Percentiles rank a stretch among this genome's conserved stretches.
Conservation (phyloP, 2,113 vertebrate species). For the Aythya baeri region DNA sequence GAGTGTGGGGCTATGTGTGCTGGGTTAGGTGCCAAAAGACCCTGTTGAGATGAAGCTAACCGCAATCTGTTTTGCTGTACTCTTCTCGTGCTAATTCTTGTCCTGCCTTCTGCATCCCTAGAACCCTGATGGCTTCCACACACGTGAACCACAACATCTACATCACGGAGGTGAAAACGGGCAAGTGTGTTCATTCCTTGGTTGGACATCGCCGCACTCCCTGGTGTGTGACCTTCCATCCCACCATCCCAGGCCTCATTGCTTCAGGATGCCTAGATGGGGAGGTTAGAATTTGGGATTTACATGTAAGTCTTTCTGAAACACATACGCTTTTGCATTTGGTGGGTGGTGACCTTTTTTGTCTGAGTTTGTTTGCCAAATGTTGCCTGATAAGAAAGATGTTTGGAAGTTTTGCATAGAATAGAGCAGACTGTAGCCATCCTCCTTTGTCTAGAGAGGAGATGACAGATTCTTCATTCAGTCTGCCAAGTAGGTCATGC, state of each 20-base stretch:
- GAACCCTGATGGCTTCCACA: slow-evolving; percentile 98
- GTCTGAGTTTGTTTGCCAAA: neutral
- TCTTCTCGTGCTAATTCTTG: neutral
- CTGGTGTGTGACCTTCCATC: slow-evolving; percentile 99
- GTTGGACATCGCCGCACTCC: slow-evolving; percentile 97
- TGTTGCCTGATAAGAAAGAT: neutral
- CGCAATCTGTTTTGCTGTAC: neutral
- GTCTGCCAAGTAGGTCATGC: neutral
- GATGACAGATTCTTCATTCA: neutral
- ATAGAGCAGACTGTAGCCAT: neutral
- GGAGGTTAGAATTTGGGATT: slow-evolving; percentile 99
- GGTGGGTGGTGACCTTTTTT: neutral
- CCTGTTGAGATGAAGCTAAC: neutral
- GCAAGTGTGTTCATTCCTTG: slow-evolving; percentile 96
- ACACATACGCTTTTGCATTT: neutral
- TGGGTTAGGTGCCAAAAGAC: neutral
- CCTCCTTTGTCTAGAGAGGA: neutral
- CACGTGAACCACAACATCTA: slow-evolving; percentile 99
- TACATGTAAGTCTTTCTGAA: slow-evolving; percentile 89
- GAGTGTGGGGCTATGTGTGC: neutral
- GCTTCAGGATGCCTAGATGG: slow-evolving; percentile 98
- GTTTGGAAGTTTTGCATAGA: neutral
- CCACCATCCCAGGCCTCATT: slow-evolving; percentile 96
- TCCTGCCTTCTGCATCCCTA: slow-evolving; percentile 53
- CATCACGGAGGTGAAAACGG: slow-evolving; percentile 98